Evolutionary conservation across 2,888 invertebrate species (phyloP).

Genomic region (Antheraea assamensis): DNA sequence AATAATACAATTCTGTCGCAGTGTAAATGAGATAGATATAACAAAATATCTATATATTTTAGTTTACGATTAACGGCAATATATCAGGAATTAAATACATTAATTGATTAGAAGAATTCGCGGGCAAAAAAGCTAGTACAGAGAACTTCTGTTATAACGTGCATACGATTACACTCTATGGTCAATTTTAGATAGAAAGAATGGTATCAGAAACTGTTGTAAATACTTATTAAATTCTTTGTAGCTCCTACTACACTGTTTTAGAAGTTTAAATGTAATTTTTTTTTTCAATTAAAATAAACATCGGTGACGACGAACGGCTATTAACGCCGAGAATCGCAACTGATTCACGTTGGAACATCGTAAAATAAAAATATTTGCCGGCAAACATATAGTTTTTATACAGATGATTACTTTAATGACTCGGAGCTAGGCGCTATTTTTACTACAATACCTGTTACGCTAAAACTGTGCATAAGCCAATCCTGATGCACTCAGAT

Average conservation of each 20-base stretch:
- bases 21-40: neutral
- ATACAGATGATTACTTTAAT: conserved; percentile 18
- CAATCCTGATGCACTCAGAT: too few relatives aligned
- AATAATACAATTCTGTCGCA: neutral
- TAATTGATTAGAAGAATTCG: too few relatives aligned
- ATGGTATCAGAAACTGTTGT: too few relatives aligned
- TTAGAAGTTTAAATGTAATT: conserved; percentile 5
- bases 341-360: conserved; percentile 28
- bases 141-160: too few relatives aligned
- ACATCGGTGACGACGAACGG: conserved; percentile 5
- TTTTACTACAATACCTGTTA: neutral
- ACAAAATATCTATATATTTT: neutral
- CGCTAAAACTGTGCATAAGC: neutral
- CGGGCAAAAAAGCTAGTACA: too few relatives aligned
- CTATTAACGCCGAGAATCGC: conserved; percentile 22
- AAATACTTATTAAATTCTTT: too few relatives aligned
- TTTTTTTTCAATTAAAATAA: conserved; percentile 11
- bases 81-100: too few relatives aligned
- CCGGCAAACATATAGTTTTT: conserved; percentile 18
- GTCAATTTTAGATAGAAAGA: too few relatives aligned
- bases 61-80: neutral
- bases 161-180: too few relatives aligned
- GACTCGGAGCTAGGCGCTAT: conserved; percentile 5
- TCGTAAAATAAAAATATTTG: conserved; percentile 30
- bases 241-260: neutral